Base-by-base conservation (phyloP, 2,888 invertebrate species). In the Tetragonisca angustula region DNA sequence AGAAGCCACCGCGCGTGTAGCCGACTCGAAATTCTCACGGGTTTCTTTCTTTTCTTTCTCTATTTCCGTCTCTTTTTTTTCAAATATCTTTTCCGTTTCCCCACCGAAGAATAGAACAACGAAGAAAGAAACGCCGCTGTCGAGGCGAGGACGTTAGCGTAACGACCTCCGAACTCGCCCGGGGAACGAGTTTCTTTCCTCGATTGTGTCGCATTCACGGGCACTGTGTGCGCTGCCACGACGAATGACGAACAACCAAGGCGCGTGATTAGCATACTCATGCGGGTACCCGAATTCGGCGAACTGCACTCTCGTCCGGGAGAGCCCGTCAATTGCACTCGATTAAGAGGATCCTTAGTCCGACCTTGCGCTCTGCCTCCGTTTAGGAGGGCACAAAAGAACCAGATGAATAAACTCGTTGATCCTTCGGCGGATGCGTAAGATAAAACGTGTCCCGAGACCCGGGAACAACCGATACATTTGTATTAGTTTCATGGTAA, bases 291-390 rank as follows among this genome's bases (percentile, higher is more conserved):
- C 82, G 79, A 89, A 89, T 88, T 89, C 83, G 79, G 71, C 87
- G 79, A 88, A 87, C 80, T 87, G 87, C 88, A 94, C 77, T 79
- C 79, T 74, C 84, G 32, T 59, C 13, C 59, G 95, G 79, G 21
- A 32, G 32, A 95, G 93, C 61, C 36, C 81, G 70, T 80, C 87
- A 76, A 86, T 87, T 89, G 79, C 82, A 79, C 80, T 82, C 90
- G 84, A 89, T 84, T 85, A 83, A 78, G 76, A 73, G 75, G 78
- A 76, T 76, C 76, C 74, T 83, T 64, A 52, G 75, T 65, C 65
- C 76, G 87, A 82, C 88, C 81, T 87, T 88, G 87, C 74, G 43
- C 43, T 43, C 9, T 74, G 74, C 72, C 85, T 77, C 75, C 71
- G 76, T 84, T 73, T 71, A 73, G 59, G 13, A 75, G 73, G 54